Conservation (phyloP, 2,113 vertebrate genomes). For the Condylura cristata region DNA sequence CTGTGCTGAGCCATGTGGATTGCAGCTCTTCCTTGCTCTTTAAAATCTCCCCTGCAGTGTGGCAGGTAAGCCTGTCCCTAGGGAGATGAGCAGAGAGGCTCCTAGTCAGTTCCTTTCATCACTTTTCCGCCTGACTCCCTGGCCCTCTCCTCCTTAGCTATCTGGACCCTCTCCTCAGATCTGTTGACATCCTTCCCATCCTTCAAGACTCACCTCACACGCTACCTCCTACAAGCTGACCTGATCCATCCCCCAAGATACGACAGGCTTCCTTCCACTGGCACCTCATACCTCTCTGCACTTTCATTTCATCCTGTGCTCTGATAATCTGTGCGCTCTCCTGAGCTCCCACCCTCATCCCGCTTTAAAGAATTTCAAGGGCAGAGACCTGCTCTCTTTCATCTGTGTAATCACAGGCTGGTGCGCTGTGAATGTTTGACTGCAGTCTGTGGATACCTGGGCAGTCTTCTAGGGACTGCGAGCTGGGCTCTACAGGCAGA, state of each 20-base stretch:
- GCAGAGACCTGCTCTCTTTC: neutral
- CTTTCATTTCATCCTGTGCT: neutral
- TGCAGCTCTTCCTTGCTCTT: neutral
- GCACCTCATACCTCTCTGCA: neutral
- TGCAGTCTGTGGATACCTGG: neutral
- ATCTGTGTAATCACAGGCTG: neutral
- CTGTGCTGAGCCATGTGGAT: neutral
- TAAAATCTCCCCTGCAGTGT: neutral
- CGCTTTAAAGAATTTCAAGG: neutral
- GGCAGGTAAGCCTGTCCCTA: neutral
- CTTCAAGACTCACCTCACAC: neutral
- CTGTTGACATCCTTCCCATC: neutral
- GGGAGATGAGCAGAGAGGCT: neutral
- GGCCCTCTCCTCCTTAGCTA: neutral
- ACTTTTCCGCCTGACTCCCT: too few relatives aligned
- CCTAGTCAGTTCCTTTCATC: neutral
- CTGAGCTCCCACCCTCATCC: neutral
- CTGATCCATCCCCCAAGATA: neutral
- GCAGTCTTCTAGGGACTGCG: neutral
- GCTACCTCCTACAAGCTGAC: neutral
- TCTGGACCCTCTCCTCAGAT: neutral
- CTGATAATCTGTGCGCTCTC: neutral
- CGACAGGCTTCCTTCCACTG: neutral
- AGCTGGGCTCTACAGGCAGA: neutral
- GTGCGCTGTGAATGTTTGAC: neutral